Evolutionary conservation across 2,113 vertebrate genomes (phyloP), one percentile per base, ranked within the genome.

Genomic region (Hiodon tergisus): DNA sequence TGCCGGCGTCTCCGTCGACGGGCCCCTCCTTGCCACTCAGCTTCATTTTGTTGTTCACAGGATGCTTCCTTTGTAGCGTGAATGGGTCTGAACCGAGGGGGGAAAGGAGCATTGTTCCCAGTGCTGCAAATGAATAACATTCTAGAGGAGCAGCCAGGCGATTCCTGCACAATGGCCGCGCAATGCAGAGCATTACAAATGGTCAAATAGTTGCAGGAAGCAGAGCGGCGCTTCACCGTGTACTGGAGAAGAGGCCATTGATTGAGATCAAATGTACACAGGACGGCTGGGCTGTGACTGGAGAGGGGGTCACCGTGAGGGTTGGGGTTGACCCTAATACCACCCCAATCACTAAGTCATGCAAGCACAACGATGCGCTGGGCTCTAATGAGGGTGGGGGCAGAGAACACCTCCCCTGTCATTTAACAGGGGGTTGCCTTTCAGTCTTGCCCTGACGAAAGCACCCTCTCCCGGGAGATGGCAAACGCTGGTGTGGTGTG

Each of bases 81-180:
- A 63, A 73, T 51, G 8, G 14, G 6, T 16, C 61, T 59, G 60
- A 46, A 65, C 48, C 53, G 48, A 48, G 51, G 60, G 60, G 10
- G 72, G 31, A 31, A 54, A 50, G 16, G n/a, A 52, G 59, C 78
- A 81, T 78, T 73, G 77, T 85, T 81, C 81, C 11, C 73, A 78
- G 72, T 68, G 75, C 78, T 58, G 76, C 74, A 86, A 84, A 87
- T 83, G 75, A 86, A 80, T 78, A 82, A 71, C 84, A 84, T 81
- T 84, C 86, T 80, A 77, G 51, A 4, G 11, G 74, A 71, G 77
- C 73, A 5, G 10, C 14, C 14, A 48, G 59, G 79, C 69, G 65
- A 77, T 67, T 68, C 52, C 4, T 59, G 59, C 69, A 74, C 50
- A 78, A 72, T 58, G 58, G 78, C 14, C 66, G 79, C 82, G 76